Evolutionary conservation across 2,113 vertebrate genomes (phyloP).

Genomic region (Asarcornis scutulata): DNA sequence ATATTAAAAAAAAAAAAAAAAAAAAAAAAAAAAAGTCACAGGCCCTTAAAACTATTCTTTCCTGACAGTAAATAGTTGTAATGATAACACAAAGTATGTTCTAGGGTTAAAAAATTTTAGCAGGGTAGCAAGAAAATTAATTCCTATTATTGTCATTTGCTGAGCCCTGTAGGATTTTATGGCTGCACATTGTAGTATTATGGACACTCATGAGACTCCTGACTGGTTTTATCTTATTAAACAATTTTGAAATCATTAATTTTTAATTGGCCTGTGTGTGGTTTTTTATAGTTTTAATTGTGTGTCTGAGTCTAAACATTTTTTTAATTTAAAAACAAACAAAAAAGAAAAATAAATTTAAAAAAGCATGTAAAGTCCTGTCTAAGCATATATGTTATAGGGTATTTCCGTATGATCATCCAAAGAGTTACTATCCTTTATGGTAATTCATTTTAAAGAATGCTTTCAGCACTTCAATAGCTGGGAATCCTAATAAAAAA

Average conservation of each 20-base stretch:
- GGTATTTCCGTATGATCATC: constrained; percentile 21
- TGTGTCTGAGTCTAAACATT: constrained; percentile 48
- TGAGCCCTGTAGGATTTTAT: constrained; percentile 77
- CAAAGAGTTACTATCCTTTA: constrained; percentile 6
- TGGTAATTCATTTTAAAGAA: constrained; percentile 71
- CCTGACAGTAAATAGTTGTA: constrained; percentile 13
- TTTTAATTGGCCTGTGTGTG: constrained; percentile 79
- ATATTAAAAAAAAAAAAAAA: not conserved
- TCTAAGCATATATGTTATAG: constrained; percentile 20
- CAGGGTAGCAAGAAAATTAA: constrained; percentile 59
- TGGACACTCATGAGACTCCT: constrained; percentile 79
- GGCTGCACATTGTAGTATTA: constrained; percentile 61
- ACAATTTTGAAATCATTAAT: constrained; percentile 87
- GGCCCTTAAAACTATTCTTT: not conserved
- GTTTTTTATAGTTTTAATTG: constrained; percentile 81
- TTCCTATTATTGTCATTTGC: constrained; percentile 69
- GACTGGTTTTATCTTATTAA: constrained; percentile 83
- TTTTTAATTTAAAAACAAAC: constrained; percentile 65
- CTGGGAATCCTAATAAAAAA: constrained; percentile 70
- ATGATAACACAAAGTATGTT: constrained; percentile 37
- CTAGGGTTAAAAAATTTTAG: constrained; percentile 54
- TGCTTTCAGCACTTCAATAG: constrained; percentile 65
- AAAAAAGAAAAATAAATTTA: constrained; percentile 34
- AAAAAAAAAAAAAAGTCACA: not conserved
- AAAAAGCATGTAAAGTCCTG: constrained; percentile 11